Conservation (phyloP, 2,888 invertebrate genomes). For the Acrobasis repandana region DNA sequence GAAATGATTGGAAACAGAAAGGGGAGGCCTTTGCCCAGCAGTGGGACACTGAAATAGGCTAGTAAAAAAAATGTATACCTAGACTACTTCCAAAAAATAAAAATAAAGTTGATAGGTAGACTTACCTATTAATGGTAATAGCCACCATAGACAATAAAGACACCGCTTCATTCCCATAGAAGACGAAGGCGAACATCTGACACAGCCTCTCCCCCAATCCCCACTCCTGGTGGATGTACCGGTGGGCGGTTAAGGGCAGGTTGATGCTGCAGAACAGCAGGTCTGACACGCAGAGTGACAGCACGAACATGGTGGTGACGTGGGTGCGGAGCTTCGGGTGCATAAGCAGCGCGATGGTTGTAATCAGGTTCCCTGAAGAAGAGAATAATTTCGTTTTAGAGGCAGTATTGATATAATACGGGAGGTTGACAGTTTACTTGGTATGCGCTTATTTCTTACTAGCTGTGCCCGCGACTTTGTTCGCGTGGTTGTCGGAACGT, state of each 20-base stretch:
- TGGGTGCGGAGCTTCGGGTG: slow-evolving; percentile 91
- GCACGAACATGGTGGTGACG: slow-evolving; percentile 94
- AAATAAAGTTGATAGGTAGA: slow-evolving; percentile 17
- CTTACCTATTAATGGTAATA: slow-evolving; percentile 93
- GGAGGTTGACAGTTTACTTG: too few species aligned
- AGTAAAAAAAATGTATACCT: too few species aligned
- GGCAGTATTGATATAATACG: too few species aligned
- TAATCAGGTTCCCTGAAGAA: slow-evolving; percentile 90
- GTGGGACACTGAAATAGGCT: too few species aligned
- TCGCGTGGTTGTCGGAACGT: too few species aligned
- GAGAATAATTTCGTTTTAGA: not conserved
- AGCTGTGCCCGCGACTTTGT: too few species aligned
- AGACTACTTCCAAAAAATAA: too few species aligned
- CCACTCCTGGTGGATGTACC: slow-evolving; percentile 92
- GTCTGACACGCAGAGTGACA: slow-evolving; percentile 93
- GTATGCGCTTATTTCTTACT: too few species aligned
- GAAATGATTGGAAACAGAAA: too few species aligned
- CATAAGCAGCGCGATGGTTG: slow-evolving; percentile 89
- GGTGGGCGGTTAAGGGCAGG: slow-evolving; percentile 91
- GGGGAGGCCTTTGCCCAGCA: too few species aligned
- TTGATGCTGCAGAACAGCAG: slow-evolving; percentile 92
- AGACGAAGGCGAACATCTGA: slow-evolving; percentile 92
- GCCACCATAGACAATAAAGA: slow-evolving; percentile 94
- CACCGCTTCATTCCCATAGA: slow-evolving; percentile 95
- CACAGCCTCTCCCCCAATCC: slow-evolving; percentile 89